Evolutionary conservation across 2,797 vertebrate genomes (phyloP), one percentile per base, ranked within the genome.

Genomic region (Sebastes baramenuke): DNA sequence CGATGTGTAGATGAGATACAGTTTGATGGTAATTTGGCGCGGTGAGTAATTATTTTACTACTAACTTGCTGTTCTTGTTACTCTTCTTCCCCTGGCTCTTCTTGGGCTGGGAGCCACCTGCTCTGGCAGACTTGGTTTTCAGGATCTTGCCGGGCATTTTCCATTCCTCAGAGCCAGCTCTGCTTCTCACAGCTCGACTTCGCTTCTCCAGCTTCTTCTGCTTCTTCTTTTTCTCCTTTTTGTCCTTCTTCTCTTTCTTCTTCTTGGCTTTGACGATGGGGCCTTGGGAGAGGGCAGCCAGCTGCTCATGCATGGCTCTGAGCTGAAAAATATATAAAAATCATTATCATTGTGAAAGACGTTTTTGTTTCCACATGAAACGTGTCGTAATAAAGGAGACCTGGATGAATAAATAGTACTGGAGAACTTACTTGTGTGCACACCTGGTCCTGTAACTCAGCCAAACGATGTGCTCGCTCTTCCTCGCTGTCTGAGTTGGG

Each of bases 261-360:
- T 96, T 96, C 85, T 98, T 98, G 78, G 97, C 96, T 87, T 98
- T 99, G 81, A 96, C 95, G 24, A 98, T 97, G 16, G 97, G 97
- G 29, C 97, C 97, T 64, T 98, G 97, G 4, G 98, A 99, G 58
- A 99, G 95, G 2, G 97, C 97, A 0, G 97, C 98, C 84, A 99
- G 91, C 92, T 99, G 97, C 93, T 99, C 97, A 7, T 99, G 97
- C 73, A 99, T 96, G 0, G 97, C 98, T 24, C 97, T 88, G 42
- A 99, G 96, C 98, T 99, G 20, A 59, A 30, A 22, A 30, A 8
- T 8, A 11, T 5, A 74, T 22, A 6, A 32, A 24, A 46, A 62
- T 14, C 13, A 0, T 1, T 0, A 22, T n/a, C 2, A 11, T 2
- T 12, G 7, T 12, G 2, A 42, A 55, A 58, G 29, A 2, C 0